phyloP scores from a whole-genome alignment of 2,797 vertebrate species.

The Typhlichthys eigenmanni region DNA sequence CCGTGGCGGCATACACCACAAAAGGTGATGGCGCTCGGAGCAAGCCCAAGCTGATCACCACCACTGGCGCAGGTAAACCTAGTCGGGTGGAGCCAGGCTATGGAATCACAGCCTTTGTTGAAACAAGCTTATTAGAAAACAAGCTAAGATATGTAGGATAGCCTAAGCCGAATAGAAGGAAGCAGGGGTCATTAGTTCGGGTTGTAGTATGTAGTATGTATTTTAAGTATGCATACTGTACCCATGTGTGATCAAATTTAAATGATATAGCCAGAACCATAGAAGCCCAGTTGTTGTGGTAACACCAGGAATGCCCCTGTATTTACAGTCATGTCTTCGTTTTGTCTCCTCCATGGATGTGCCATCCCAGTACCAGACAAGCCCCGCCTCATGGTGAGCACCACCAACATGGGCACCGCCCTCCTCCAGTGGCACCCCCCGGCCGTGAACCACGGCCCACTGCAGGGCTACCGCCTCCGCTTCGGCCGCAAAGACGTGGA shows the following conservation, averaged over 20 bases:
- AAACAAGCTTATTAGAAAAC: neutral
- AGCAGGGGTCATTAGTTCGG: too few relatives aligned
- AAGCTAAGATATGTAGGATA: neutral
- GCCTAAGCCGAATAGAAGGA: slow-evolving; percentile 7
- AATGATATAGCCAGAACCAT: neutral
- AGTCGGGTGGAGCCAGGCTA: neutral
- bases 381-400: slow-evolving; percentile 94
- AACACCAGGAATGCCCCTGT: too few relatives aligned
- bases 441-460: slow-evolving; percentile 86
- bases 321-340: too few relatives aligned
- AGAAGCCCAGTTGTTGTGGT: neutral
- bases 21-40: slow-evolving; percentile 98
- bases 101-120: slow-evolving; percentile 18
- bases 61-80: slow-evolving; percentile 91
- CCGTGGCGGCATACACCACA: slow-evolving; percentile 96
- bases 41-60: slow-evolving; percentile 94
- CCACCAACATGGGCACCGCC: slow-evolving; percentile 98
- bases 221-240: slow-evolving; percentile 12
- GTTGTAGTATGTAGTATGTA: too few relatives aligned
- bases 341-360: slow-evolving; percentile 46
- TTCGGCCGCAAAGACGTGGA: slow-evolving; percentile 95
- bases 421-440: slow-evolving; percentile 98
- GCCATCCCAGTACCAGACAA: slow-evolving; percentile 91
- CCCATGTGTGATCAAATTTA: slow-evolving; percentile 4
- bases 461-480: slow-evolving; percentile 93